phyloP scores from a whole-genome alignment of 92 coral and sea anemone species.

The Isaurus tuberculatus region DNA sequence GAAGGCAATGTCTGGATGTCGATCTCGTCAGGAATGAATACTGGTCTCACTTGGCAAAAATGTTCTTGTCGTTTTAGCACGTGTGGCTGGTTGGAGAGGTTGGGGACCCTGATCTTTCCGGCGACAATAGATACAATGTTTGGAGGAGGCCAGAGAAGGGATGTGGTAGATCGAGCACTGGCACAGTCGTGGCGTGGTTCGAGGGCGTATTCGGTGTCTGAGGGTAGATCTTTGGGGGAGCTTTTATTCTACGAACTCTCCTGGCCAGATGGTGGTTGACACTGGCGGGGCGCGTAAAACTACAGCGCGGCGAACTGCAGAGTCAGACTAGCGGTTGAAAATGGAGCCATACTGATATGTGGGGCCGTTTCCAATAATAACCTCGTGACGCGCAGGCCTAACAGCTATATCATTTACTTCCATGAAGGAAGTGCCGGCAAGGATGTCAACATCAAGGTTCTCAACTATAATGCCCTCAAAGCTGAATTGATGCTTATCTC shows the following conservation, averaged over 20 bases:
- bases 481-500: background rate
- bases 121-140: no score
- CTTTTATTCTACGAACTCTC: no score
- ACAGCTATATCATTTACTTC: constrained; percentile 47
- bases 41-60: background rate
- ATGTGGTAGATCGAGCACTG: no score
- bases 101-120: no score
- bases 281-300: no score
- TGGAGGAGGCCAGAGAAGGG: no score
- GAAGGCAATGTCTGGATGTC: background rate
- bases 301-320: no score
- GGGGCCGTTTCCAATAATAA: constrained; percentile 3
- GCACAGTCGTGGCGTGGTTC: no score
- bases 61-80: background rate
- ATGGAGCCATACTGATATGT: background rate
- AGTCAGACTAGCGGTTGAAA: no score
- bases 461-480: constrained; percentile 49
- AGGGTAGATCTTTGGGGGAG: no score
- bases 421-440: constrained; percentile 54
- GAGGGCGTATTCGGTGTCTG: no score
- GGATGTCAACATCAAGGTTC: constrained; percentile 39
- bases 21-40: background rate
- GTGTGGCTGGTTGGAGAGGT: background rate
- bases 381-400: constrained; percentile 43
- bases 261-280: no score